A percentile compares a stretch with the other conserved stretches of the same genome.
These are phyloP conservation scores for Hycleus cichorii DNA, from an alignment of 1,140 invertebrate genomes.

Conservation along the genomic window DNA sequence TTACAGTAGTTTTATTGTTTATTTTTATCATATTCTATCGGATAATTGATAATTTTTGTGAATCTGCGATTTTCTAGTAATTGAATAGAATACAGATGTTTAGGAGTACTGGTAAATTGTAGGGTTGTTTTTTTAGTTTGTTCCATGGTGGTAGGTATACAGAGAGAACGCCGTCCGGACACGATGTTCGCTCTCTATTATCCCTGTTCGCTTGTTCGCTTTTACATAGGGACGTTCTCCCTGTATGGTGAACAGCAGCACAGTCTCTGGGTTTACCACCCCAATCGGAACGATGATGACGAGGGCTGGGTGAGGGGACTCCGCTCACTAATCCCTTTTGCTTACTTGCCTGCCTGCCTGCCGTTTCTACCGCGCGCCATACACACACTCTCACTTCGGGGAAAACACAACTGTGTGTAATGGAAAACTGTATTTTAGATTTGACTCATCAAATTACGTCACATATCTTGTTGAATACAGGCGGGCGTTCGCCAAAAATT, in stretches of 20 bases:
- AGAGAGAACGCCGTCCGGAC: conserved; percentile 7
- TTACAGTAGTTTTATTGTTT: no score
- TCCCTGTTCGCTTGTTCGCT: background rate
- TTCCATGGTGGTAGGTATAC: conserved; percentile 4
- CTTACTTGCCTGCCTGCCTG: conserved; percentile 6
- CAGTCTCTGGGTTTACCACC: conserved; percentile 15
- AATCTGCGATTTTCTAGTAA: no score
- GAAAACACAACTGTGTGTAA: conserved; percentile 3
- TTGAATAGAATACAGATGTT: no score
- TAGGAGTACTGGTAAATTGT: no score
- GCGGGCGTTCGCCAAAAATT: no score
- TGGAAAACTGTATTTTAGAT: conserved; percentile 23
- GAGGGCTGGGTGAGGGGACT: conserved; percentile 1
- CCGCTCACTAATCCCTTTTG: conserved; percentile 10
- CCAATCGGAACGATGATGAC: background rate
- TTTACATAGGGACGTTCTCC: conserved; percentile 9
- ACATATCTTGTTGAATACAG: background rate
- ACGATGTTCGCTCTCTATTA: background rate
- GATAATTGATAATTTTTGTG: no score
- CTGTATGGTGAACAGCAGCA: conserved; percentile 4
- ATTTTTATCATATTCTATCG: no score
- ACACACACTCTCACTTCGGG: conserved; percentile 9
- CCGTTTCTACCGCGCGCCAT: background rate
- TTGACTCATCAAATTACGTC: conserved; percentile 19
- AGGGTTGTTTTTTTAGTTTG: background rate